Evolutionary conservation across 2,113 vertebrate genomes (phyloP).

Genomic region (Clarias magur): DNA sequence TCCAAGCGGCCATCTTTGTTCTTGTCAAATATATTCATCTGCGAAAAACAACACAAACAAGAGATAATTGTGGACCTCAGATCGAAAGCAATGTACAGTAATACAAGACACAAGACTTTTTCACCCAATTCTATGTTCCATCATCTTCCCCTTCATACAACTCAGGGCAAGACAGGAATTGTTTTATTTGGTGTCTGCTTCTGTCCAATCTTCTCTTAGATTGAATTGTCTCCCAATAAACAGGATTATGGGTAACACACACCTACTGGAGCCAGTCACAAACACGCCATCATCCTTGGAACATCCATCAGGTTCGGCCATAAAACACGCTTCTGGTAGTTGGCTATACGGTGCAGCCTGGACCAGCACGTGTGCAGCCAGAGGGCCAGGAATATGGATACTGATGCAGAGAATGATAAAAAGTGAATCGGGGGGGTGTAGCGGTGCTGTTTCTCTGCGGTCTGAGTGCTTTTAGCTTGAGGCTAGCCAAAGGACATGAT

Average conservation of each 20-base stretch:
- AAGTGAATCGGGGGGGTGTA: no score
- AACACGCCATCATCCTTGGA: neutral
- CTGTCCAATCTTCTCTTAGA: neutral
- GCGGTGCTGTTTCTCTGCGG: neutral
- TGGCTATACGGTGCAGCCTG: neutral
- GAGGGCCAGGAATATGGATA: neutral
- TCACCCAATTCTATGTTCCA: neutral
- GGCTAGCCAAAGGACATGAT: neutral
- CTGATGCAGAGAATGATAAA: neutral
- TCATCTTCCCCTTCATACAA: neutral
- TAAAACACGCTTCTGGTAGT: neutral
- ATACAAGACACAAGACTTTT: neutral
- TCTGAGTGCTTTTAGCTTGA: neutral
- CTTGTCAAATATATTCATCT: conserved; percentile 99
- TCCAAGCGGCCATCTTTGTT: conserved; percentile 93
- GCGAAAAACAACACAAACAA: conserved; percentile 47
- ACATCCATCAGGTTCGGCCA: neutral
- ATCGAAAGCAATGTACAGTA: neutral
- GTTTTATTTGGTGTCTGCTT: neutral
- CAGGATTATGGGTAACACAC: neutral
- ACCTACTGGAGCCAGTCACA: neutral
- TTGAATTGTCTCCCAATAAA: conserved; percentile 13
- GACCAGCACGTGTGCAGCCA: neutral
- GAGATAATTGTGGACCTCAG: neutral
- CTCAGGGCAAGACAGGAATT: neutral